Evolutionary conservation across 2,888 invertebrate genomes (phyloP).

Genomic region (Rhagophthalmus giganteus): DNA sequence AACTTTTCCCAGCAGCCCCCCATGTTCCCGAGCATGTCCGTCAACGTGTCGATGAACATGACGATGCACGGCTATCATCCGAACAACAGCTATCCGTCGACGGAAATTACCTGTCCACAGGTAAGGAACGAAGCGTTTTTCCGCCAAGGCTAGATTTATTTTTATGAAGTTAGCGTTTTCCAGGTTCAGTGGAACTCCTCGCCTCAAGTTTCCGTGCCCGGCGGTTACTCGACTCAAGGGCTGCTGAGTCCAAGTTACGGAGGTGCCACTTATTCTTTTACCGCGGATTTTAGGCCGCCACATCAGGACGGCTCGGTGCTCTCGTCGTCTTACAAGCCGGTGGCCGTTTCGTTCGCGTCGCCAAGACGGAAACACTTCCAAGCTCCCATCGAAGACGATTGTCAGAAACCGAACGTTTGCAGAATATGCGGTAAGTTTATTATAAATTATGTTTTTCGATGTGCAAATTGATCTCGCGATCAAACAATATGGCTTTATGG

Average conservation of each 20-base stretch:
- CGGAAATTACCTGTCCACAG: slow-evolving; percentile 71
- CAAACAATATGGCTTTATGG: no score
- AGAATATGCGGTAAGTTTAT: slow-evolving; percentile 83
- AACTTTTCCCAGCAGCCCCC: slow-evolving; percentile 52
- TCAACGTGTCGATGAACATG: slow-evolving; percentile 98
- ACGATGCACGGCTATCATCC: slow-evolving; percentile 83
- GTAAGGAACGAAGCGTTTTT: no score
- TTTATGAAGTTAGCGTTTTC: no score
- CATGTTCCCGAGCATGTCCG: slow-evolving; percentile 91
- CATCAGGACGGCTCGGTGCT: slow-evolving; percentile 63
- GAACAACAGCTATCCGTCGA: slow-evolving; percentile 54
- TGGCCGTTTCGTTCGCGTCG: slow-evolving; percentile 55
- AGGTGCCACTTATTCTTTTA: slow-evolving; percentile 80
- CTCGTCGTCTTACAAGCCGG: slow-evolving; percentile 62
- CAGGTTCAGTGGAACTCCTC: slow-evolving; percentile 73
- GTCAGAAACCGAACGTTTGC: slow-evolving; percentile 85
- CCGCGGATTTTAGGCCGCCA: slow-evolving; percentile 76
- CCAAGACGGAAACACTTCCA: slow-evolving; percentile 47
- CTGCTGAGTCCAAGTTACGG: slow-evolving; percentile 69
- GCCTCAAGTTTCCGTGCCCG: slow-evolving; percentile 65
- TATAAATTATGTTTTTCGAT: no score
- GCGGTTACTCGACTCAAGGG: slow-evolving; percentile 60
- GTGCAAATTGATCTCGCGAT: no score
- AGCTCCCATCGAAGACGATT: slow-evolving; percentile 65
- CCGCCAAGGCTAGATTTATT: no score